Evolutionary conservation across 2,113 vertebrate genomes (phyloP), one percentile per base, ranked within the genome.

Genomic region (Neoarius graeffei): DNA sequence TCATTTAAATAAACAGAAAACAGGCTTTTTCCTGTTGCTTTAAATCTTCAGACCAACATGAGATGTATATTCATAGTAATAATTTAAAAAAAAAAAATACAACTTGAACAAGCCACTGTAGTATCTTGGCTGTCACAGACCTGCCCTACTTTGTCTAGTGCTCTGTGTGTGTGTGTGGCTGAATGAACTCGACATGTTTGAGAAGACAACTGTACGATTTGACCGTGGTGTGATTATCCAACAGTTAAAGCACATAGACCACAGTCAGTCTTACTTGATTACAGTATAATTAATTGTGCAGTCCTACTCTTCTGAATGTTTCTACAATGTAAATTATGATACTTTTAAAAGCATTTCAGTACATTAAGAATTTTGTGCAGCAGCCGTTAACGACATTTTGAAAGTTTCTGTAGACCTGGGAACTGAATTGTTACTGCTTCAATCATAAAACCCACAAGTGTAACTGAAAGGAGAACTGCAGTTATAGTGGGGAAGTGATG

Each of bases 381-480:
- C 80, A 62, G 59, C 50, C 50, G 56, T 71, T 30, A 27, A 84
- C 25, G 35, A 52, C 20, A 35, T 81, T 86, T 62, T 57, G 48
- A 82, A 35, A 82, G n/a, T 30, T 82, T 69, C 19, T 83, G 13
- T 67, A n/a, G n/a, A 85, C 17, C 50, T 85, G 71, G 42, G 71
- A 85, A 20, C 35, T 62, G 42, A 66, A 83, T 30, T 60, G 80
- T 66, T 48, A 64, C 60, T 60, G 74, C 48, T 52, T 77, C 23
- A 84, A 60, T 77, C 59, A 83, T 64, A 50, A 83, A 83, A 83
- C 57, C 60, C 30, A 73, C 50, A 27, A 81, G 30, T 48, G 17
- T 73, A 4, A 35, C 71, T 52, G 74, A 77, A 52, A 35, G 27
- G 15, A 81, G 27, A 76, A 25, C 14, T 42, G 52, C 35, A 25